These are phyloP conservation scores for Pseudopodoces humilis DNA, from an alignment of 2,113 vertebrate genomes.

Conservation along the genomic window DNA sequence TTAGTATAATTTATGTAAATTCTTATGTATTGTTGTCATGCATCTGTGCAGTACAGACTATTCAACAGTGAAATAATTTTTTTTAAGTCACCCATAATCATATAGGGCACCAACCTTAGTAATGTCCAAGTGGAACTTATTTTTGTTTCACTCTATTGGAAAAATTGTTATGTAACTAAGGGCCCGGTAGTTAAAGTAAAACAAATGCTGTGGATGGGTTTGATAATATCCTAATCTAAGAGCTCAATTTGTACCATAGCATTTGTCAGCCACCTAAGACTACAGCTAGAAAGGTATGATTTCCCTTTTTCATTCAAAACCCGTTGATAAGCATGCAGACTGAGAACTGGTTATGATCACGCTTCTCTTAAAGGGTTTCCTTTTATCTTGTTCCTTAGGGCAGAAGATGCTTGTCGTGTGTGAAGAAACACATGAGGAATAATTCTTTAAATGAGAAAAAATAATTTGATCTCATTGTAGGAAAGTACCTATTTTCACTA, in stretches of 20 bases:
- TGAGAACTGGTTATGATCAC: neutral
- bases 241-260: neutral
- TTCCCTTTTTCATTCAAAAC: neutral
- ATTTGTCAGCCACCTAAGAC: neutral
- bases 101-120: neutral
- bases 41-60: neutral
- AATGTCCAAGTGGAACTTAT: neutral
- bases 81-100: neutral
- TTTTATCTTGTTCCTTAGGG: neutral
- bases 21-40: neutral
- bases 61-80: neutral
- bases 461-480: neutral
- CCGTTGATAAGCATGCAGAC: neutral
- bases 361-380: neutral
- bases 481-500: neutral
- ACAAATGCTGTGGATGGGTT: neutral
- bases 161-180: neutral
- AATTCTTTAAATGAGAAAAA: neutral
- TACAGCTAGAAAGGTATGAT: neutral
- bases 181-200: neutral
- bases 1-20: neutral
- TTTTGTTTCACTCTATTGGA: neutral
- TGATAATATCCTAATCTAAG: neutral
- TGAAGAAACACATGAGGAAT: neutral
- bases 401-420: rapidly evolving